Base-by-base conservation (phyloP, 2,888 invertebrate genomes). In the Phymatocera aterrima region DNA sequence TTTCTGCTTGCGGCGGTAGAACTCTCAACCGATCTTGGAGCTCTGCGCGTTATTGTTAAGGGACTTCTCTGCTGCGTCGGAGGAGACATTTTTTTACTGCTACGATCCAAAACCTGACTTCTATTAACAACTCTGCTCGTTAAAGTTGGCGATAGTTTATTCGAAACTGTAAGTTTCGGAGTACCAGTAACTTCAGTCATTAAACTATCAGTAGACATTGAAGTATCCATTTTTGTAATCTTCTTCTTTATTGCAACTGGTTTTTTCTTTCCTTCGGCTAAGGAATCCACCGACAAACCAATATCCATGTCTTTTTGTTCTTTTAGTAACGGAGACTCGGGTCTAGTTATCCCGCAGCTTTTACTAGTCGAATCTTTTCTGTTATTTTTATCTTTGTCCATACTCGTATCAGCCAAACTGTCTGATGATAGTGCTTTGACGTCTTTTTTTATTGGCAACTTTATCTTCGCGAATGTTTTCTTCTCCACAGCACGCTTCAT, bases 361-460 rank as follows among this genome's bases (percentile, higher is more conserved):
- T 90, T 90, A 77, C 90, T 90, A 34, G 77, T 79, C 70, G 80
- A 79, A 18, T 87, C 86, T 77, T 86, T 87, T 61, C 88, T 88
- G 8, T 80, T 83, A 15, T 78, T 83, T 21, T 34, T 34, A 0
- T 78, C 61, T 81, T 83, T 86, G 31, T 77, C 78, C 3, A 79
- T 79, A 48, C 92, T 92, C 3, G 88, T 84, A 1, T 91, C 91
- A 0, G 91, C 91, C n/a, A 92, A 85, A 82, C 92, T 93, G 82
- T 93, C 92, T 57, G 92, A 92, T 1, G 93, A 92, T 80, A 92
- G 88, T 6, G 91, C 90, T 78, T 91, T 91, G 8, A 86, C 84
- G 31, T 88, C 91, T 48, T 88, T 88, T 48, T 90, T 90, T 28
- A 86, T 86, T 4, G 87, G 85, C 40, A 90, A 82, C 43, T 91